Conservation (phyloP, 2,888 invertebrate genomes). For the Leptarthrus brevirostris region DNA sequence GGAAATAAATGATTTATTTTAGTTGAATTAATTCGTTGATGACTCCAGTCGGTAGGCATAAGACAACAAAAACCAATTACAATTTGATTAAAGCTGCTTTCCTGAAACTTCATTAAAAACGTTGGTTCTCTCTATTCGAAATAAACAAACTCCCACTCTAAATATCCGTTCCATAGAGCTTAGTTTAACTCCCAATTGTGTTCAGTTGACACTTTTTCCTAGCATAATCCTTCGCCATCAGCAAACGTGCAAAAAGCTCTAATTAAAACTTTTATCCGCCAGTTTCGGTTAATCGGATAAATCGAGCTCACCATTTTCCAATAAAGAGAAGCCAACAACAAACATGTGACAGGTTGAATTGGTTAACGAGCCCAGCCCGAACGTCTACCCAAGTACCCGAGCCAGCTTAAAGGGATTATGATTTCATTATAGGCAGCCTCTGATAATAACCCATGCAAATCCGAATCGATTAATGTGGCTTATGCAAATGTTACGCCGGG, state of each 20-base stretch:
- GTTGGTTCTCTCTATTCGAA: too few relatives aligned
- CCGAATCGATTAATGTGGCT: conserved; percentile 6
- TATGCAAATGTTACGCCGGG: neutral
- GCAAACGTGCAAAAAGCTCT: neutral
- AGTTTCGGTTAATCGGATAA: conserved; percentile 6
- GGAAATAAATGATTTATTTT: too few relatives aligned
- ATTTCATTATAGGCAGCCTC: neutral
- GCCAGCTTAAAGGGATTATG: conserved; percentile 1
- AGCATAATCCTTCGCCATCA: neutral
- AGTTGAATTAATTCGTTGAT: too few relatives aligned
- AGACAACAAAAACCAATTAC: too few relatives aligned
- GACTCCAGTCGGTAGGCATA: too few relatives aligned
- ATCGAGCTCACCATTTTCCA: conserved; percentile 3
- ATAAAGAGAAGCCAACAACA: neutral
- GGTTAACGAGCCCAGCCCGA: neutral
- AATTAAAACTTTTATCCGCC: conserved; percentile 3
- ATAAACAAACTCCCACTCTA: too few relatives aligned
- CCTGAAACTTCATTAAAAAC: too few relatives aligned
- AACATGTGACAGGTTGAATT: conserved; percentile 2
- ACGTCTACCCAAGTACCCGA: neutral
- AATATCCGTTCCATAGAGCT: too few relatives aligned
- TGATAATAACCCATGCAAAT: conserved; percentile 4
- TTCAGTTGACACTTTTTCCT: neutral
- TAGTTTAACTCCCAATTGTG: too few relatives aligned
- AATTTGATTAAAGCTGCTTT: too few relatives aligned